Conservation (phyloP, 2,113 vertebrate species). For the Onychostruthus taczanowskii region DNA sequence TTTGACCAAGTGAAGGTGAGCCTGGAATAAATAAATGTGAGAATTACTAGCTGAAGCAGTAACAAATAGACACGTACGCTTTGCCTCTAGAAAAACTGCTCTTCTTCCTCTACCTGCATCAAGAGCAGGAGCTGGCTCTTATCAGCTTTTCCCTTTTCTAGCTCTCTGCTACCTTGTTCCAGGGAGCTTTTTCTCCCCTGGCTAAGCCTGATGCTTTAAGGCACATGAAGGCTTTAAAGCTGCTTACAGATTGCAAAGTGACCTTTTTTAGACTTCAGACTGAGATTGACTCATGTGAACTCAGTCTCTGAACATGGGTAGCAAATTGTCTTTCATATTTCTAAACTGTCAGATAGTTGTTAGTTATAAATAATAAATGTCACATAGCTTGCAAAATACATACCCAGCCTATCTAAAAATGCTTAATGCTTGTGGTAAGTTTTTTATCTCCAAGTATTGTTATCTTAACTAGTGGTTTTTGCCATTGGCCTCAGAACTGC, state of each 20-base stretch:
- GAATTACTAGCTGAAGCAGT: not conserved
- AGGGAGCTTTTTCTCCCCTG: not conserved
- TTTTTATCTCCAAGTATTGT: not conserved
- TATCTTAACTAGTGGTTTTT: not conserved
- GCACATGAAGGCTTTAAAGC: not conserved
- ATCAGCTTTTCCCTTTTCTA: not conserved
- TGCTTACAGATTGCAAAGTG: conserved; percentile 17
- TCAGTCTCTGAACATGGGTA: not conserved
- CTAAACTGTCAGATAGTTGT: not conserved
- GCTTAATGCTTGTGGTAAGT: not conserved
- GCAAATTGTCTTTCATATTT: not conserved
- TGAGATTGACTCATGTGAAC: not conserved
- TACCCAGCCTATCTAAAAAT: not conserved
- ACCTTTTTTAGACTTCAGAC: conserved; percentile 7
- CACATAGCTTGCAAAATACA: not conserved
- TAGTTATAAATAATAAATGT: conserved; percentile 11
- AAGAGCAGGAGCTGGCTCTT: not conserved
- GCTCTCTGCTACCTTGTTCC: not conserved
- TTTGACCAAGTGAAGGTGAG: not conserved
- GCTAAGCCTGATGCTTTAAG: not conserved
- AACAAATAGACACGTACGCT: not conserved
- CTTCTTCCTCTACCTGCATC: not conserved
- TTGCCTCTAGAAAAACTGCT: not conserved
- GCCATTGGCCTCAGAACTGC: not conserved
- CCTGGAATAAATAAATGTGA: not conserved